Base-by-base conservation (phyloP, 2,888 invertebrate species). In the Epistrophella euchroma region DNA sequence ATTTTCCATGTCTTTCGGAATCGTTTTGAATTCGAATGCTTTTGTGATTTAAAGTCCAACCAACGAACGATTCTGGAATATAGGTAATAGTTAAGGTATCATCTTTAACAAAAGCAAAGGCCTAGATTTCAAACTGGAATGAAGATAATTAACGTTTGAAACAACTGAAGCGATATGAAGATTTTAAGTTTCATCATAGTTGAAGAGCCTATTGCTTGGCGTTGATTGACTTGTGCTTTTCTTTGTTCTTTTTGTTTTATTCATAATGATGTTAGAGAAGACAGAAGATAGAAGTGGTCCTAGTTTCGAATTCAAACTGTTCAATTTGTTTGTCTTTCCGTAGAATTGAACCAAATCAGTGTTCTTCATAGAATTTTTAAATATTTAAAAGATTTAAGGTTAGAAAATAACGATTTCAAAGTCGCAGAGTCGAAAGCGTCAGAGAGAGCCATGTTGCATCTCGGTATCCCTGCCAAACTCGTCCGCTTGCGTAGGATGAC, bases 11-110 rank as follows among this genome's bases (percentile, higher is more conserved):
- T 56, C n/a, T 56, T 4, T 56, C 2, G 7, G 7, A 52, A 52
- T 52, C 25, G 22, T 25, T 25, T 52, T 32, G 32, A 56, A 32
- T 56, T 56, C 32, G 28, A 56, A 56, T 56, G 28, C 55, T 32
- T 55, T 56, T 56, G 55, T 5, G 1, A 56, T 56, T 56, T 32
- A 11, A 56, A 56, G 32, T 17, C 55, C 28, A 56, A 56, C 17
- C 32, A 32, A 10, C 32, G 9, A 56, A 28, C 32, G 28, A 28
- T 2, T 28, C 55, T 55, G 5, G 6, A 52, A 28, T 28, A 28
- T 25, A 25, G 2, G 13, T 40, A 13, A 6, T 22, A 25, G 52
- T 6, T 25, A 22, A 52, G 7, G 15, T 15, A 25, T 13, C 7
- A 40, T 15, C 13, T 15, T 0, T 15, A 25, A 13, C 6, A 28